Percentiles rank a stretch among this genome's conserved stretches.
Conservation (phyloP, 2,113 vertebrate genomes). For the Zosterops borbonicus region DNA sequence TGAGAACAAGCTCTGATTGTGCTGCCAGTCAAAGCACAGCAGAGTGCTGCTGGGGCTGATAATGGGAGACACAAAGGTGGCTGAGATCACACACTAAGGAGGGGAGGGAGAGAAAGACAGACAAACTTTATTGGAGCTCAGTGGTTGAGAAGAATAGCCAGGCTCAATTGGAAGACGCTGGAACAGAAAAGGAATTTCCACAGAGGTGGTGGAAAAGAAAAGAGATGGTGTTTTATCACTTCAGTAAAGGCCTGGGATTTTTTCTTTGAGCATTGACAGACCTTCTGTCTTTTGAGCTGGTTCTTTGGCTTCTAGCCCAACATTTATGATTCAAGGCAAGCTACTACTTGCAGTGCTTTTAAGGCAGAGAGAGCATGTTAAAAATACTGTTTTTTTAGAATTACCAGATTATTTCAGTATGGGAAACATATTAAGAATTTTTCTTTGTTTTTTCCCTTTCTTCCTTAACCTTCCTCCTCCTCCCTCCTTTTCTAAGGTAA, state of each 20-base stretch:
- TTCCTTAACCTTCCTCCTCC: background rate
- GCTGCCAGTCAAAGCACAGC: constrained; percentile 25
- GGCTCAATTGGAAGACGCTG: background rate
- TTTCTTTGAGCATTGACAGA: background rate
- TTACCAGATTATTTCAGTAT: background rate
- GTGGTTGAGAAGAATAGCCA: constrained; percentile 23
- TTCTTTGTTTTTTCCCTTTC: background rate
- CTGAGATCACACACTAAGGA: constrained; percentile 23
- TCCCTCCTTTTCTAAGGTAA: background rate
- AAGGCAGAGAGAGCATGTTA: background rate
- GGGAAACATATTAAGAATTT: background rate
- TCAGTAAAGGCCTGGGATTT: constrained; percentile 9
- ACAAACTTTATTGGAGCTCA: background rate
- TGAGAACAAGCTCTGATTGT: constrained; percentile 42
- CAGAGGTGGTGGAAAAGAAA: constrained; percentile 18
- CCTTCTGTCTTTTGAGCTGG: constrained; percentile 12
- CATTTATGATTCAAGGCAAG: background rate
- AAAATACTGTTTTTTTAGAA: background rate
- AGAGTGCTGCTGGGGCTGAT: constrained; percentile 21
- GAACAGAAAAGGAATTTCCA: constrained; percentile 46
- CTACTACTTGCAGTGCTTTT: background rate
- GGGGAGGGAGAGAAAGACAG: background rate
- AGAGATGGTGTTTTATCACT: background rate
- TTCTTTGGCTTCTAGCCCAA: constrained; percentile 37
- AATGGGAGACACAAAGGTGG: constrained; percentile 41